A percentile compares a stretch with the other conserved stretches of the same genome.
These are phyloP conservation scores for Stenoptilia bipunctidactyla DNA, from an alignment of 2,888 invertebrate genomes.

Conservation along the genomic window DNA sequence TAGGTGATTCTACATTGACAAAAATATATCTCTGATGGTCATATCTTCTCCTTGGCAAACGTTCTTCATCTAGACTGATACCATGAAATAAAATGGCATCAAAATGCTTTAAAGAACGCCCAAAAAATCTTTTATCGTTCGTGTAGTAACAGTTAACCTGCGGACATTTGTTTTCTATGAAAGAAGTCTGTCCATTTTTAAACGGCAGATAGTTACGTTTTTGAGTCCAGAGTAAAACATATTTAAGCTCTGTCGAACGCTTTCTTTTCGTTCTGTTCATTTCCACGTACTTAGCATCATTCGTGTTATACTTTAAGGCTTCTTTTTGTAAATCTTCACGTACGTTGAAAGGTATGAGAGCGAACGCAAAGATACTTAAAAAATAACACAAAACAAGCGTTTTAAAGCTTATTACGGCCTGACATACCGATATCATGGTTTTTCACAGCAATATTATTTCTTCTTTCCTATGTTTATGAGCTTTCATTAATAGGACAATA, in stretches of 20 bases:
- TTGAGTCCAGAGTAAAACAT: conserved; percentile 50
- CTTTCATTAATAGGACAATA: too few relatives aligned
- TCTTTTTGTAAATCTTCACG: too few relatives aligned
- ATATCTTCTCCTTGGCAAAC: conserved; percentile 31
- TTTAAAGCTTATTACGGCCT: too few relatives aligned
- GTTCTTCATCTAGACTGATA: conserved; percentile 15
- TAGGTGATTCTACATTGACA: conserved; percentile 50
- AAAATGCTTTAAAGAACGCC: conserved; percentile 33
- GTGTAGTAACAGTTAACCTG: conserved; percentile 45
- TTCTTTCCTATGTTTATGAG: too few relatives aligned
- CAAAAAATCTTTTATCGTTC: conserved; percentile 27
- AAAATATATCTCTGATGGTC: conserved; percentile 47
- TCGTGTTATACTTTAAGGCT: too few relatives aligned
- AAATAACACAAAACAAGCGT: too few relatives aligned
- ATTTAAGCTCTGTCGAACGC: conserved; percentile 36
- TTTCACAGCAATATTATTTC: too few relatives aligned
- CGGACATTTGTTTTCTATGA: conserved; percentile 44
- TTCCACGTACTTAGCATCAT: too few relatives aligned
- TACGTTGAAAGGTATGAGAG: too few relatives aligned
- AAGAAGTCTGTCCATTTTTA: conserved; percentile 34
- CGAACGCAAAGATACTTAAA: too few relatives aligned
- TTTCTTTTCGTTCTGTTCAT: too few relatives aligned
- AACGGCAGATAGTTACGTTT: conserved; percentile 36
- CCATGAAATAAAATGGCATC: conserved; percentile 51
- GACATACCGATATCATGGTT: too few relatives aligned